Conservation (phyloP, 2,888 invertebrate species). For the Machimus rusticus region DNA sequence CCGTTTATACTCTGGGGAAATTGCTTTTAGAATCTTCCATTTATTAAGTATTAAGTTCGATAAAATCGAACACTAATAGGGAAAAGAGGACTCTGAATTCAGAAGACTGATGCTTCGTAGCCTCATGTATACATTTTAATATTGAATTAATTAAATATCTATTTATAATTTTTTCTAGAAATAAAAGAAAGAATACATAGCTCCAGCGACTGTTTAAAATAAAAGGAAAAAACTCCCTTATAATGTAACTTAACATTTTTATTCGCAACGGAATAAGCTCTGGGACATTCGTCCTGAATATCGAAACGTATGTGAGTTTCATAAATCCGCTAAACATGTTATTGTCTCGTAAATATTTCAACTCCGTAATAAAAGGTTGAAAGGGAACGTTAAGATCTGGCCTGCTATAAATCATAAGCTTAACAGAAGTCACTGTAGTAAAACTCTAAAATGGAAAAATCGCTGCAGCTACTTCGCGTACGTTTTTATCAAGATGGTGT, state of each 20-base stretch:
- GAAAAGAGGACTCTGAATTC: no score
- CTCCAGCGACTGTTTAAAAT: neutral
- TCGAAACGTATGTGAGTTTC: neutral
- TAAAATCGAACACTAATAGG: neutral
- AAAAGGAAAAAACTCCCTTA: neutral
- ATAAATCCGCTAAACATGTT: neutral
- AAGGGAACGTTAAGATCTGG: neutral
- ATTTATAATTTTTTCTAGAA: no score
- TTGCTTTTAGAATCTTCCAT: neutral
- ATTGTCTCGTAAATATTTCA: conserved; percentile 7
- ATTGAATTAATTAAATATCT: no score
- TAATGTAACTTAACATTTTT: neutral
- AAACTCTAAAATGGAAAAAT: neutral
- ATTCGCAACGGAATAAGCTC: neutral
- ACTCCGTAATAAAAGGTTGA: neutral
- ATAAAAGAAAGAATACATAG: neutral
- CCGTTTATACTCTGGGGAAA: no score
- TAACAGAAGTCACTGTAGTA: neutral
- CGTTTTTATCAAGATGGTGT: neutral
- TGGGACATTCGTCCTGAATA: neutral
- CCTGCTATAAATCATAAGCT: neutral
- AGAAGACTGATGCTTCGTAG: neutral
- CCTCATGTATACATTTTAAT: no score
- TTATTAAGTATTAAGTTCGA: neutral
- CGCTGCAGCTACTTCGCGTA: neutral